These are phyloP conservation scores for Turdus rufiventris DNA, from an alignment of 2,113 vertebrate genomes.

Conservation along the genomic window DNA sequence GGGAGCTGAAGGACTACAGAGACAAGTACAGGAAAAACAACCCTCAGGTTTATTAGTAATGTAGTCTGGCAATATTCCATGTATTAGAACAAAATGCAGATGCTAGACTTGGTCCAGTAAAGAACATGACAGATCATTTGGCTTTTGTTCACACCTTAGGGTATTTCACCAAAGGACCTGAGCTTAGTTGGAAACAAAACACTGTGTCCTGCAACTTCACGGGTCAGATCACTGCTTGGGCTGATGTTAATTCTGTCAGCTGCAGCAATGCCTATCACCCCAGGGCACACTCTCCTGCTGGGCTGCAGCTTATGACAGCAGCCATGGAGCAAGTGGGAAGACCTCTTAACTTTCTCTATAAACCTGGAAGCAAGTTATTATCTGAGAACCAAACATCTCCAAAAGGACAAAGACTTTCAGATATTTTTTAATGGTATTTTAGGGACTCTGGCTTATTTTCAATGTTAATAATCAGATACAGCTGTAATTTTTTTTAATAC, in stretches of 20 bases:
- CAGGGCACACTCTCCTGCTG: background rate
- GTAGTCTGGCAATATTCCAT: background rate
- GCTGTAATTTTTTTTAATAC: background rate
- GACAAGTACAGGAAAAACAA: background rate
- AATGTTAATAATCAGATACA: background rate
- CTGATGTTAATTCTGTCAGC: background rate
- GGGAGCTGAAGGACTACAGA: background rate
- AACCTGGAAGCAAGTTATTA: background rate
- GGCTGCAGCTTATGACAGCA: background rate
- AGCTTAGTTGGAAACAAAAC: background rate
- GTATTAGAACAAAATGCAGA: background rate
- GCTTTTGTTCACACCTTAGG: background rate
- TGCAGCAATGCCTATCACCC: background rate
- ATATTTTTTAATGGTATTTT: background rate
- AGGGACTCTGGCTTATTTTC: background rate
- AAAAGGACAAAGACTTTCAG: background rate
- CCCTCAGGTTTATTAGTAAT: background rate
- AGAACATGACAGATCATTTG: background rate
- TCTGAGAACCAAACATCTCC: background rate
- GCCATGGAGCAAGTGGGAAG: background rate
- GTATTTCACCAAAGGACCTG: background rate
- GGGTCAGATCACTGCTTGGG: background rate
- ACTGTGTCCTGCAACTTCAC: fast-evolving
- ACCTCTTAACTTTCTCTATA: background rate
- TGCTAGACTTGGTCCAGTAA: background rate